A percentile compares a stretch with the other conserved stretches of the same genome.
Evolutionary conservation across 2,888 invertebrate genomes (phyloP).

Genomic region (Atrina japonica): DNA sequence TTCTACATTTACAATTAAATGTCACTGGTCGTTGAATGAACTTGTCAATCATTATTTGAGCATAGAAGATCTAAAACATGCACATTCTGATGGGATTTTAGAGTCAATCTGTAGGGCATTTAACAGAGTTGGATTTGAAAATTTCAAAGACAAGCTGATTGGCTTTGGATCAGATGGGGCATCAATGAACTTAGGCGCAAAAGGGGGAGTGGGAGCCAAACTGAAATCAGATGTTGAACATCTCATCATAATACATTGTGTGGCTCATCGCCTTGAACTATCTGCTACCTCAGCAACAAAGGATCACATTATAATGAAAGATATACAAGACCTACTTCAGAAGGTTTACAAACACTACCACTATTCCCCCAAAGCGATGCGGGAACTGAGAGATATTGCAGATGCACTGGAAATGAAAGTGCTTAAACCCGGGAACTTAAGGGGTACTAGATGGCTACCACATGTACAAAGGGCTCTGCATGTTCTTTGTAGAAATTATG

Average conservation of each 20-base stretch:
- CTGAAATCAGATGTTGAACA: slow-evolving; percentile 6
- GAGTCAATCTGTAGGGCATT: too few species aligned
- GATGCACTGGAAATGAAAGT: slow-evolving; percentile 26
- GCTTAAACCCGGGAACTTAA: slow-evolving; percentile 24
- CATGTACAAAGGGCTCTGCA: slow-evolving; percentile 18
- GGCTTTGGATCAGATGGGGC: slow-evolving; percentile 37
- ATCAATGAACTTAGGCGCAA: slow-evolving; percentile 16
- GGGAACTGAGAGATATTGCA: background rate
- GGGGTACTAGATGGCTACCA: slow-evolving; percentile 31
- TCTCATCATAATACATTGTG: slow-evolving; percentile 14
- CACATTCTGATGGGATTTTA: too few species aligned
- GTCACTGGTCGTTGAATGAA: too few species aligned
- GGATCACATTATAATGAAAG: too few species aligned
- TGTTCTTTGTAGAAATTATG: background rate
- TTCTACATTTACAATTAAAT: too few species aligned
- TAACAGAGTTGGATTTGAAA: too few species aligned
- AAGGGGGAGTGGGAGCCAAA: slow-evolving; percentile 12
- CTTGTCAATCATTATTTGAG: too few species aligned
- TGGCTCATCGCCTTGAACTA: slow-evolving; percentile 23
- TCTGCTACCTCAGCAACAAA: slow-evolving; percentile 2
- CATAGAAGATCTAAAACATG: too few species aligned
- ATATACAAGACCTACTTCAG: too few species aligned
- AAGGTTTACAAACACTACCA: too few species aligned
- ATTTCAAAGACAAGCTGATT: slow-evolving; percentile 20
- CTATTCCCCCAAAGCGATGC: too few species aligned